Percentiles rank a stretch among this genome's conserved stretches.
phyloP scores from a whole-genome alignment of 2,113 vertebrate species.

The Struthidea cinerea region DNA sequence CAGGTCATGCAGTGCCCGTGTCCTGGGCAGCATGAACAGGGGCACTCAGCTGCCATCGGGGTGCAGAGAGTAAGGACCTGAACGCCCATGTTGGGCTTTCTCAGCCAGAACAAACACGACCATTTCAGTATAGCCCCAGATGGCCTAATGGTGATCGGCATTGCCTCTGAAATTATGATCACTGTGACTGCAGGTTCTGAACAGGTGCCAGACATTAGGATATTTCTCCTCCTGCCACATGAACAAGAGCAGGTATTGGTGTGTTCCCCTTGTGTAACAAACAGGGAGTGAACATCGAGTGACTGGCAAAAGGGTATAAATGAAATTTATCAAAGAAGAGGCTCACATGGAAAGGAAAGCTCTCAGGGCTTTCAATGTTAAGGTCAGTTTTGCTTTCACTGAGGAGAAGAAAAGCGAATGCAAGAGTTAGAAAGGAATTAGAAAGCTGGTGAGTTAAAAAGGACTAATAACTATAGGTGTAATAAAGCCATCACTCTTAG shows the following conservation, averaged over 20 bases:
- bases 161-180: neutral
- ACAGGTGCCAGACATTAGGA: neutral
- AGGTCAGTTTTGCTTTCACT: neutral
- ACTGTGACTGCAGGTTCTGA: neutral
- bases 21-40: neutral
- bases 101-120: neutral
- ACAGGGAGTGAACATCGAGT: neutral
- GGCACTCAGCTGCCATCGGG: neutral
- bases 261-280: neutral
- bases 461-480: neutral
- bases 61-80: neutral
- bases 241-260: neutral
- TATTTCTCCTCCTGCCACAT: neutral
- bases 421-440: neutral
- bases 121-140: neutral
- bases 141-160: neutral
- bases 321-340: neutral
- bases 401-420: neutral
- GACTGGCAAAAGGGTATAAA: neutral
- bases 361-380: neutral
- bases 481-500: neutral
- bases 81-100: neutral
- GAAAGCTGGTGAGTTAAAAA: neutral
- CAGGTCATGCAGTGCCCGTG: neutral
- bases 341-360: neutral